Percentiles rank a stretch among this genome's conserved stretches.
Evolutionary conservation across 2,888 invertebrate genomes (phyloP).

Genomic region (Deroplatys truncata): DNA sequence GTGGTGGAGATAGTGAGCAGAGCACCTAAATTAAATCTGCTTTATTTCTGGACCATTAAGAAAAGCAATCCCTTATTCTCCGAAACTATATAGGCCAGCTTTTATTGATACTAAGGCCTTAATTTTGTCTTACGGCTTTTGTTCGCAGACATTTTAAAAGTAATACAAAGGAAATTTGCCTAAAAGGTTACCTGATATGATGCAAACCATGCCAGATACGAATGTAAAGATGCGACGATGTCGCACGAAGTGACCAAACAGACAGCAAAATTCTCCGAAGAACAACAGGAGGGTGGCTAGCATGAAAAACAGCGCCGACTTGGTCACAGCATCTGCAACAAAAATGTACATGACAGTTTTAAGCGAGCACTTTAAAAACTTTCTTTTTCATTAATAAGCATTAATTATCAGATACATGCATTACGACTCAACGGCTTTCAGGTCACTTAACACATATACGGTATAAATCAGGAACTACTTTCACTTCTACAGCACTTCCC

Average conservation of each 20-base stretch:
- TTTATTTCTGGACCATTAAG: too few relatives aligned
- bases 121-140: too few relatives aligned
- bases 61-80: too few relatives aligned
- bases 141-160: too few relatives aligned
- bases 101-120: too few relatives aligned
- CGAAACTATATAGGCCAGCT: too few relatives aligned
- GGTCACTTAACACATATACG: too few relatives aligned
- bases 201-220: conserved; percentile 80
- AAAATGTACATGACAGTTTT: neutral
- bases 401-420: neutral
- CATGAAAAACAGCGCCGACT: conserved; percentile 77
- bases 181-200: conserved; percentile 68
- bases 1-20: too few relatives aligned
- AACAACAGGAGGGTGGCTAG: conserved; percentile 71
- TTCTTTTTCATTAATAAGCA: neutral
- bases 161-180: neutral
- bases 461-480: too few relatives aligned
- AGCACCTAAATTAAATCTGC: too few relatives aligned
- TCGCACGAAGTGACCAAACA: conserved; percentile 73
- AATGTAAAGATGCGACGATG: conserved; percentile 75
- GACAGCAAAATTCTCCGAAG: conserved; percentile 74
- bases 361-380: neutral
- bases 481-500: too few relatives aligned
- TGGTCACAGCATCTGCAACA: conserved; percentile 77
- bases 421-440: too few relatives aligned